Base-by-base conservation (phyloP, 1,140 invertebrate genomes). In the Diuraphis noxia region DNA sequence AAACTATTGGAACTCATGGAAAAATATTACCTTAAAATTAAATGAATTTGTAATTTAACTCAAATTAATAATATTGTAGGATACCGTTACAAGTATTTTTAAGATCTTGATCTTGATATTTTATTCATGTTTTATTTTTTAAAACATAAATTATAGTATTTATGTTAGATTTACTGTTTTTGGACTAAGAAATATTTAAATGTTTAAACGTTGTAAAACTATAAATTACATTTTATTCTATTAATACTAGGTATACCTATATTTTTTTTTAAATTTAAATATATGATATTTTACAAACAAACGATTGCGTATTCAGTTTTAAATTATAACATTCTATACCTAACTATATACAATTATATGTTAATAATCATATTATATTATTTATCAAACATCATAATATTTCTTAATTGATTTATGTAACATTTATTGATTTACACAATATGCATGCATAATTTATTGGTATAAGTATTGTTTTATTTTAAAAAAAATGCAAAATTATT, bases 11-110 rank as follows among this genome's bases (percentile, higher is more conserved):
- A 49, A 13, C 17, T 79, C 8, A 34, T 86, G 23, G 46, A 85
- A 84, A 43, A 19, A 84, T 30, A 84, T 81, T 38, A 38, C 4
- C 19, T 21, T 40, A 40, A 10, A 84, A n/a, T 41, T n/a, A 6
- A 41, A 84, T 41, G 17, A 84, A 36, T 41, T 41, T n/a, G 30
- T 41, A 84, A 43, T 84, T 41, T 41, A 13, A 41, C 30, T 43
- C 38, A 84, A 40, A 84, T 41, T n/a, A 41, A 30, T 40, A 84
- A 84, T 40, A 40, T 41, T 43, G 10, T 84, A 84, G 79, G 38
- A 81, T 81, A 81, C 40, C 17, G 21, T 46, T 40, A 41, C 43
- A 85, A 85, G 40, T 85, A 85, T 85, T 85, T 43, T 85, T 85
- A 85, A n/a, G 79, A 72, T 72, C 56, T 72, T 72, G n/a, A 85